Conservation (phyloP, 2,113 vertebrate species). For the Chionodraco myersi region DNA sequence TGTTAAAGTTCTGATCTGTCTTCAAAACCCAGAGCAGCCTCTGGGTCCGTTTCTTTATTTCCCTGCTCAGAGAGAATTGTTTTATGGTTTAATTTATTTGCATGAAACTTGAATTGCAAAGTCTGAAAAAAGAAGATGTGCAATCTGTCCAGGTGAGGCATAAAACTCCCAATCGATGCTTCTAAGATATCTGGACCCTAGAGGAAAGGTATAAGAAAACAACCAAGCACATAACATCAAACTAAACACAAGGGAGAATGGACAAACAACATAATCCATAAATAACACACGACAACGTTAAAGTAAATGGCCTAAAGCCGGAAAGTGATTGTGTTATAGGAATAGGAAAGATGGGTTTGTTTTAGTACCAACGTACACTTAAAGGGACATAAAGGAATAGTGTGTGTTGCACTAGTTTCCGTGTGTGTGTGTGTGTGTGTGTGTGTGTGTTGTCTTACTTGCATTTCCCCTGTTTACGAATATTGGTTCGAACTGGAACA, state of each 20-base stretch:
- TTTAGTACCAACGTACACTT: background rate
- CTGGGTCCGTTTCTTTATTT: constrained; percentile 2
- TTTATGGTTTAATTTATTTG: constrained; percentile 33
- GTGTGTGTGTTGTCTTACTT: constrained; percentile 9
- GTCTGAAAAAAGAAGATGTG: background rate
- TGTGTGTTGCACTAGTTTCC: background rate
- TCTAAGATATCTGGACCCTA: constrained; percentile 24
- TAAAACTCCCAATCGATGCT: constrained; percentile 12
- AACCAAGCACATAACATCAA: constrained; percentile 18
- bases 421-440: background rate
- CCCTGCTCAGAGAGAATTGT: no score
- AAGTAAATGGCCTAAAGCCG: constrained; percentile 9
- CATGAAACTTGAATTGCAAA: constrained; percentile 23
- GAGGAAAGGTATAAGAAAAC: constrained; percentile 16
- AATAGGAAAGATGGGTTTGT: background rate
- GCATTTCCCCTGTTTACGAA: constrained; percentile 13
- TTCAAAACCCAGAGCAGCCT: constrained; percentile 11
- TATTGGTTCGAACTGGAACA: constrained; percentile 28
- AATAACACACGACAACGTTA: constrained; percentile 32
- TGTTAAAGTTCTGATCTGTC: background rate
- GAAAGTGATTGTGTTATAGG: background rate
- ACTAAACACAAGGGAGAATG: constrained; percentile 28
- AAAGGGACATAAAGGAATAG: constrained; percentile 1
- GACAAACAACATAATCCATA: constrained; percentile 27
- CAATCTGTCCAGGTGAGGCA: constrained; percentile 37